Evolutionary conservation across 37 sponge, comb jelly and placozoan species (phyloP).

Genomic region (Agelas oroides): DNA sequence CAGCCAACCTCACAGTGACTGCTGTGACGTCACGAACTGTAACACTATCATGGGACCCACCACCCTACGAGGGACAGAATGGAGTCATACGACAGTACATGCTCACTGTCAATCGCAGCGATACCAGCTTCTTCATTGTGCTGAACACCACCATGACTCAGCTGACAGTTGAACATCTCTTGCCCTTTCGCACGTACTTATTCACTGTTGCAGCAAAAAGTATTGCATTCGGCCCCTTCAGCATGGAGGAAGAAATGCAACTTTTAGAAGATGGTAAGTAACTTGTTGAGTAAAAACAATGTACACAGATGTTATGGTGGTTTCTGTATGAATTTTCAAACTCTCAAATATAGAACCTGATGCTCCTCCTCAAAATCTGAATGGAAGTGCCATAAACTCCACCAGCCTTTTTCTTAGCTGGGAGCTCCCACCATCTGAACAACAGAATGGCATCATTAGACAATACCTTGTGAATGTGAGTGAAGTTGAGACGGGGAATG

Average conservation of each 20-base stretch:
- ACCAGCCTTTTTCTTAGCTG: constrained; percentile 5
- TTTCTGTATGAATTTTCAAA: too few relatives aligned
- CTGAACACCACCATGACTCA: neutral
- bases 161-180: neutral
- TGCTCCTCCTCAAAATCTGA: constrained; percentile 26
- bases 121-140: neutral
- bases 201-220: constrained; percentile 10
- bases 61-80: constrained; percentile 8
- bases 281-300: too few relatives aligned
- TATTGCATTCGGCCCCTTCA: constrained; percentile 13
- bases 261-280: neutral
- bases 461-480: constrained; percentile 8
- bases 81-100: constrained; percentile 30
- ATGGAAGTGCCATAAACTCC: neutral
- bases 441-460: constrained; percentile 34
- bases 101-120: neutral
- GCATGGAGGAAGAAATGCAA: neutral
- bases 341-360: constrained; percentile 39
- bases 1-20: neutral
- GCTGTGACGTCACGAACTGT: neutral
- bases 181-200: constrained; percentile 1
- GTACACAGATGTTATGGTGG: too few relatives aligned
- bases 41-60: constrained; percentile 24
- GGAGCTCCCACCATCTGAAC: constrained; percentile 9
- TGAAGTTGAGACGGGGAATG: neutral